Evolutionary conservation across 2,797 vertebrate species (phyloP).

Genomic region (Paramormyrops hopkinsi): DNA sequence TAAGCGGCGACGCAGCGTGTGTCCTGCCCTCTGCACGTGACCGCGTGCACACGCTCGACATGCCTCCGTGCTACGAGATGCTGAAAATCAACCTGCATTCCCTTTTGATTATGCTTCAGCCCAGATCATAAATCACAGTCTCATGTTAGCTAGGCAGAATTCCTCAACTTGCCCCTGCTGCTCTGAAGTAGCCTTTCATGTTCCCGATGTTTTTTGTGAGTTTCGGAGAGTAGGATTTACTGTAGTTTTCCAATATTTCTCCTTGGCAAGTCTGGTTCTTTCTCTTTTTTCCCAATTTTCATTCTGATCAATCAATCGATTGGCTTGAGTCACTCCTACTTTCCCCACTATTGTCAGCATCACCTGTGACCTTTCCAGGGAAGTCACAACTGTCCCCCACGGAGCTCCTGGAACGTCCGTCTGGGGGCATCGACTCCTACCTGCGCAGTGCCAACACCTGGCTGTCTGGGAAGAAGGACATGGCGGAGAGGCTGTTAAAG

Average conservation of each 20-base stretch:
- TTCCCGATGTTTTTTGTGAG: not conserved
- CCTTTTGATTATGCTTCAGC: not conserved
- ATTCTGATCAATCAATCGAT: not conserved
- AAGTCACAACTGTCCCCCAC: constrained; percentile 66
- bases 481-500: constrained; percentile 81
- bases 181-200: not conserved
- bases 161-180: not conserved
- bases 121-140: not conserved
- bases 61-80: not conserved
- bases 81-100: not conserved
- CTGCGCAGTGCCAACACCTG: constrained; percentile 85
- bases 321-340: not conserved
- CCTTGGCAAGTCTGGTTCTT: not conserved
- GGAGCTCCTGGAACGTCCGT: constrained; percentile 71
- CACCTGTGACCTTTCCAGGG: constrained; percentile 54
- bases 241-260: not conserved
- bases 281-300: not conserved
- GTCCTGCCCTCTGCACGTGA: not conserved
- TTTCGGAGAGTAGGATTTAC: not conserved
- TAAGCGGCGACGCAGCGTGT: constrained; percentile 50
- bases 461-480: constrained; percentile 85
- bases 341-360: not conserved
- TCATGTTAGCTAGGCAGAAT: not conserved
- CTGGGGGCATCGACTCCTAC: constrained; percentile 75
- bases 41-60: not conserved